Evolutionary conservation across 1,140 invertebrate genomes (phyloP).

Genomic region (Sipha flava): DNA sequence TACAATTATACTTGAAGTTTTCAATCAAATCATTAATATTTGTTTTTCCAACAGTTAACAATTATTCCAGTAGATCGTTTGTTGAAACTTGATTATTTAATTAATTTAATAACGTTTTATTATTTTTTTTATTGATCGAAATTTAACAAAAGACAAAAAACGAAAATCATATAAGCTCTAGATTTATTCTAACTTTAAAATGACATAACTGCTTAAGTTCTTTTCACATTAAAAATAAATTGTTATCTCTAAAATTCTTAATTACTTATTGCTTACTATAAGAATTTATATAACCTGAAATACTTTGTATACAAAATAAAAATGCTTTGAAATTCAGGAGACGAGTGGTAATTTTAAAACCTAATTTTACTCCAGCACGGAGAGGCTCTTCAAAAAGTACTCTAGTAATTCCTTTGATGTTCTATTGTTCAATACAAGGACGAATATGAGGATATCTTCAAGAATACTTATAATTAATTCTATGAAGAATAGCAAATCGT

Average conservation of each 20-base stretch:
- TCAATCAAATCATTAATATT: no score
- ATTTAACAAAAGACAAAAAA: no score
- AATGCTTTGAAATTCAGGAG: not conserved
- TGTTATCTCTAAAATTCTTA: not conserved
- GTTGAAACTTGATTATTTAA: no score
- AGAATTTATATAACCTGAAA: not conserved
- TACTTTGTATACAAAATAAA: not conserved
- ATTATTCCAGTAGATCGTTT: no score
- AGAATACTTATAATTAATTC: not conserved
- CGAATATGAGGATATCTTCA: not conserved
- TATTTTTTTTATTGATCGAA: no score
- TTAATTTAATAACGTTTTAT: no score
- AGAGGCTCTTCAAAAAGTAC: not conserved
- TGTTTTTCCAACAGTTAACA: no score
- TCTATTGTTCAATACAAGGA: not conserved
- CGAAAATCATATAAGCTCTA: no score
- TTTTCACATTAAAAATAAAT: not conserved
- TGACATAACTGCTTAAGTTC: not conserved
- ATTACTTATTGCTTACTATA: not conserved
- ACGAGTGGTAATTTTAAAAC: not conserved
- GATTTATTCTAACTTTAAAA: no score
- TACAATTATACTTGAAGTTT: no score
- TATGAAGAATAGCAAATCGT: not conserved
- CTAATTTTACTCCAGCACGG: not conserved
- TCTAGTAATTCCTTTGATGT: not conserved